Conservation (phyloP, 1,140 invertebrate species). For the Caenorhabditis remanei region DNA sequence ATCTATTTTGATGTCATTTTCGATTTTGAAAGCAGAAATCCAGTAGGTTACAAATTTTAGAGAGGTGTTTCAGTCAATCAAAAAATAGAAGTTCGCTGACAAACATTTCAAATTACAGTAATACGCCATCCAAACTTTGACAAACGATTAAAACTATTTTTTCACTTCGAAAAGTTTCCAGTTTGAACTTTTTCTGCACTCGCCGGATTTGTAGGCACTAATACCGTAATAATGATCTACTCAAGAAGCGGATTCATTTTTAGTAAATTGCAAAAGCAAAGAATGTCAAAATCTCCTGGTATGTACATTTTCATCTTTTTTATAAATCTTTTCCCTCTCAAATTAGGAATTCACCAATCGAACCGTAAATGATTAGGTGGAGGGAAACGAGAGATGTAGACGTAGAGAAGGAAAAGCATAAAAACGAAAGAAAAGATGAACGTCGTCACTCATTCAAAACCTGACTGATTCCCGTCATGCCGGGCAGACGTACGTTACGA, state of each 20-base stretch:
- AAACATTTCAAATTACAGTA: not conserved
- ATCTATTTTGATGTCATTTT: conserved; percentile 12
- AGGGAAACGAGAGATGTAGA: not conserved
- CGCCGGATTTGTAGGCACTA: not conserved
- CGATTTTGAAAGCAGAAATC: not conserved
- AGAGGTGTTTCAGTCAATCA: not conserved
- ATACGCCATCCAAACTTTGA: not conserved
- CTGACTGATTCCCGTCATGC: conserved; percentile 35
- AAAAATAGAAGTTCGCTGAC: not conserved
- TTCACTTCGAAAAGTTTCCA: not conserved
- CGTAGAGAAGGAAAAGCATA: not conserved
- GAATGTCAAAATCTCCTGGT: not conserved
- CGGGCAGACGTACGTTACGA: conserved; percentile 6
- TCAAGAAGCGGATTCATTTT: not conserved
- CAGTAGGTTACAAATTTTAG: too few relatives aligned
- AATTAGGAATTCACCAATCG: conserved; percentile 29
- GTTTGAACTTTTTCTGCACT: conserved; percentile 13
- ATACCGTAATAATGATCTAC: not conserved
- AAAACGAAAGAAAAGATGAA: not conserved
- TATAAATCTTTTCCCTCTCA: not conserved
- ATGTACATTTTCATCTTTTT: conserved; percentile 34
- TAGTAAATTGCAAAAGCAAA: conserved; percentile 4
- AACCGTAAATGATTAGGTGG: conserved; percentile 43
- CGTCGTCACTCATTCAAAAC: conserved; percentile 36
- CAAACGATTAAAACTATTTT: too few relatives aligned